Evolutionary conservation across 2,797 vertebrate genomes (phyloP).

Genomic region (Dallia pectoralis): DNA sequence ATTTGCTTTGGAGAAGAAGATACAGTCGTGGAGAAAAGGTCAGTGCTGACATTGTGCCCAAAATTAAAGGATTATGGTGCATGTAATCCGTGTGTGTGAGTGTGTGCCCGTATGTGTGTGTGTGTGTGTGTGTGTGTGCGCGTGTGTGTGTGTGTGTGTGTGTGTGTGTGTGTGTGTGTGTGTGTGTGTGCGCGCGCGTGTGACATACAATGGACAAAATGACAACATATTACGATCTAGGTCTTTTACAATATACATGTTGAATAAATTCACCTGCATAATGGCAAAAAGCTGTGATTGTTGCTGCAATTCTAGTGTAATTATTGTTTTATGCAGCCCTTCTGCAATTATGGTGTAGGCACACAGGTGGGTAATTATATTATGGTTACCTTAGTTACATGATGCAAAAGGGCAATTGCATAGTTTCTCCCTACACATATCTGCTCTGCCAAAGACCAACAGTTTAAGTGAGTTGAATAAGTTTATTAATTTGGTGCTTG

Average conservation of each 20-base stretch:
- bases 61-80: conserved; percentile 55
- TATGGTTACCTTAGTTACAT: conserved; percentile 1
- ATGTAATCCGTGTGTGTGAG: conserved; percentile 51
- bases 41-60: conserved; percentile 44
- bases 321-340: not conserved
- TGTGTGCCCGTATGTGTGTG: no score
- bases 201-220: no score
- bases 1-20: conserved; percentile 7
- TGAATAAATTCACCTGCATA: not conserved
- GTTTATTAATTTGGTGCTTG: not conserved
- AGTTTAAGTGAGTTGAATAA: not conserved
- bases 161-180: no score
- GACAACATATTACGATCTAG: no score
- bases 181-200: no score
- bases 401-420: not conserved
- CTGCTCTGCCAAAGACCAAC: not conserved
- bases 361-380: not conserved
- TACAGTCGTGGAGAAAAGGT: conserved; percentile 46
- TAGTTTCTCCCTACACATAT: not conserved
- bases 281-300: not conserved
- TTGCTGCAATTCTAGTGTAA: not conserved
- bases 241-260: not conserved
- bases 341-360: not conserved
- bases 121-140: no score
- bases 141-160: no score